Evolutionary conservation across 1,140 invertebrate genomes (phyloP), one percentile per base, ranked within the genome.

Genomic region (Akabosia matsudoensis): DNA sequence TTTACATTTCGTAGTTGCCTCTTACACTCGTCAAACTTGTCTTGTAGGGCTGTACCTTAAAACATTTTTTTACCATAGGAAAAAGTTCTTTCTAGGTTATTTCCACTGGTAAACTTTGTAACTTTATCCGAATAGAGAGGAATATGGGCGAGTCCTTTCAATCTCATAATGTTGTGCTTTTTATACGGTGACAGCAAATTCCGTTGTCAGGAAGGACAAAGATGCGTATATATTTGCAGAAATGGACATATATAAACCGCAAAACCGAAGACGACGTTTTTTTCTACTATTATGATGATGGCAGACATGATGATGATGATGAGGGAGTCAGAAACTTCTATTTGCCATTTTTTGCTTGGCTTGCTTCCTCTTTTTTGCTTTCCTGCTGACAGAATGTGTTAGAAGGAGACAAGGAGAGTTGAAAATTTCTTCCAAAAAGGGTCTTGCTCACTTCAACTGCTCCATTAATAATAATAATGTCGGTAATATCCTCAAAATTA

Each of bases 391-490:
- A 45, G n/a, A n/a, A n/a, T n/a, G n/a, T n/a, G 37, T 45, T 18
- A 18, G 7, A 45, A 7, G 7, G 37, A 45, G 37, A 10, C 7
- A 45, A 18, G 37, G 37, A 45, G 18, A 45, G 24, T 30, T 13
- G 22, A 67, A 31, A 67, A 30, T 67, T n/a, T n/a, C n/a, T n/a
- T 67, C 30, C 26, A 67, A 67, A 67, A 31, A 67, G 28, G 61
- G 61, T 67, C 61, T 67, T 67, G 61, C 61, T 67, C 61, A 67
- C 61, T 67, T 67, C 61, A 67, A 67, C 61, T 67, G 30, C 30
- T 67, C 7, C 61, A 67, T 67, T 67, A 67, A 67, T 67, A 67
- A 67, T 67, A 67, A 67, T 67, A 67, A 67, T 67, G 61, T 67
- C 61, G 61, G 61, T 67, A 67, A 67, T 67, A 67, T 67, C 61